Evolutionary conservation across 2,888 invertebrate genomes (phyloP).

Genomic region (Andrena bicolor): DNA sequence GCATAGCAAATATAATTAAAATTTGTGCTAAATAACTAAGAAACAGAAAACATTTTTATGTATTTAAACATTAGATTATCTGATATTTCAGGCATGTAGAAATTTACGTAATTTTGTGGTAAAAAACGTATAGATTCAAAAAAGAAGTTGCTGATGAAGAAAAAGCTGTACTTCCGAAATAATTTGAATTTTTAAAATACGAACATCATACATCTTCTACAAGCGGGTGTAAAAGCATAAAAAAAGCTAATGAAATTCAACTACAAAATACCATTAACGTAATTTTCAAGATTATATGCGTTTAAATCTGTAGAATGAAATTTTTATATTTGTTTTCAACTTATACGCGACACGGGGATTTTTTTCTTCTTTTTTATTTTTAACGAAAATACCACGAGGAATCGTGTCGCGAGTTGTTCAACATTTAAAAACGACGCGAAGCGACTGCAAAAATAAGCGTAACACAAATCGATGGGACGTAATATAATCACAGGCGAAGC

Average conservation of each 20-base stretch:
- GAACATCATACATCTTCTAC: neutral
- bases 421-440: neutral
- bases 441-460: neutral
- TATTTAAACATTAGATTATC: neutral
- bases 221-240: neutral
- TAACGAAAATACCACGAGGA: neutral
- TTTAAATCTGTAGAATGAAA: neutral
- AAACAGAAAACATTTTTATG: neutral
- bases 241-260: neutral
- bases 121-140: neutral
- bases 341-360: neutral
- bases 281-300: neutral
- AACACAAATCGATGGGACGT: neutral
- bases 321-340: neutral
- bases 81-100: neutral
- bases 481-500: neutral
- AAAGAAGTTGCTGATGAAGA: neutral
- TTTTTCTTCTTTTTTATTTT: neutral
- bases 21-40: neutral
- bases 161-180: neutral
- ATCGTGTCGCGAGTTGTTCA: neutral
- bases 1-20: neutral
- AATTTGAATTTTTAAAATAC: slow-evolving; percentile 3
- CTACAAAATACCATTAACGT: neutral
- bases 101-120: neutral